These are phyloP conservation scores for Pogona vitticeps DNA, from an alignment of 2,113 vertebrate species.

Conservation along the genomic window DNA sequence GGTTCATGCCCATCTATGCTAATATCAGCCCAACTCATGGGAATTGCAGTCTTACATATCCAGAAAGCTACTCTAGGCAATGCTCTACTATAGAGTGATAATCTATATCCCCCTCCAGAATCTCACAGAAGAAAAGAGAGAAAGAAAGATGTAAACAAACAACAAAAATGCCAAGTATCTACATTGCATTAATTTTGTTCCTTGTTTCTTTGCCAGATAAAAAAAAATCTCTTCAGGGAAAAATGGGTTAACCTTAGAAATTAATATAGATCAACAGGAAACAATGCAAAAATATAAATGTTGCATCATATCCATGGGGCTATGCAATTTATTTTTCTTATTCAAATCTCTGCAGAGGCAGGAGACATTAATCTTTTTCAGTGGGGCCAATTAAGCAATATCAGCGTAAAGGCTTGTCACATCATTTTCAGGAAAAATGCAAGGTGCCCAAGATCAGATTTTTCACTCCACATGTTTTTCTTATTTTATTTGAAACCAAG, in stretches of 20 bases:
- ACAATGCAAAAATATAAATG: not conserved
- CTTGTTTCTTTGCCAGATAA: not conserved
- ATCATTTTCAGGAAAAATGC: not conserved
- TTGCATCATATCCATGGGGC: not conserved
- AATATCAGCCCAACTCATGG: too few relatives aligned
- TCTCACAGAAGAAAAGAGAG: too few relatives aligned
- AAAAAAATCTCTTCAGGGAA: not conserved
- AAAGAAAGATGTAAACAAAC: not conserved
- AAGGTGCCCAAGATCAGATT: not conserved
- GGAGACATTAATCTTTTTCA: constrained; percentile 24
- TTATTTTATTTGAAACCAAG: not conserved
- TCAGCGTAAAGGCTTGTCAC: not conserved
- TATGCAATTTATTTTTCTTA: not conserved
- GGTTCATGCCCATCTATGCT: too few relatives aligned
- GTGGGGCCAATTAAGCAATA: constrained; percentile 3
- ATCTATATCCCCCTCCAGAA: too few relatives aligned
- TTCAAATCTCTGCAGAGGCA: not conserved
- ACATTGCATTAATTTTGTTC: not conserved
- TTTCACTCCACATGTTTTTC: not conserved
- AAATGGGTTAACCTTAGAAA: not conserved
- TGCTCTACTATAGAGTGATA: not conserved
- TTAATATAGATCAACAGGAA: not conserved
- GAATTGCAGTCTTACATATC: too few relatives aligned
- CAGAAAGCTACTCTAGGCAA: too few relatives aligned
- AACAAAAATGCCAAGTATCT: not conserved